Conservation (phyloP, 2,888 invertebrate species). For the Pegoplata infirma region DNA sequence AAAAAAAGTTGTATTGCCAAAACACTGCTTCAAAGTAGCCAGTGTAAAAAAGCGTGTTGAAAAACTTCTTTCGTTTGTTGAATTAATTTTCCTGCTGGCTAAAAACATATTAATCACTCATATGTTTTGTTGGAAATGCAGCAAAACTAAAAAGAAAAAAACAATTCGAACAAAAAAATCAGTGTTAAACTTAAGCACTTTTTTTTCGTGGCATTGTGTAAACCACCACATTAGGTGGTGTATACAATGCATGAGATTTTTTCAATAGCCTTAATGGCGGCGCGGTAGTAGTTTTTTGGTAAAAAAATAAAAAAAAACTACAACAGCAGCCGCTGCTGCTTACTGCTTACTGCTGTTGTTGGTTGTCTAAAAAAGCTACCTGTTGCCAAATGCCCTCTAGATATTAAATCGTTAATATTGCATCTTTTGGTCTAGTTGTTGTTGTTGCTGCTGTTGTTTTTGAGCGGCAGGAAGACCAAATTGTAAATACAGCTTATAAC, state of each 20-base stretch:
- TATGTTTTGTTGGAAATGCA: constrained; percentile 41
- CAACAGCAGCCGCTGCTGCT: constrained; percentile 10
- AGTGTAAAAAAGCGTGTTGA: constrained; percentile 55
- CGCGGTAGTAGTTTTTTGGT: constrained; percentile 21
- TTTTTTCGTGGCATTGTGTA: not conserved
- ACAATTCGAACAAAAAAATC: no score
- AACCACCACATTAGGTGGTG: constrained; percentile 47
- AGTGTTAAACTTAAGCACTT: constrained; percentile 45
- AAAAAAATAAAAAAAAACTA: not conserved
- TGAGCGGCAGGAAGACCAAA: constrained; percentile 12
- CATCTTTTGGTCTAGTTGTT: constrained; percentile 55
- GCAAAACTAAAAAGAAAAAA: constrained; percentile 38
- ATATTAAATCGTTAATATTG: constrained; percentile 65
- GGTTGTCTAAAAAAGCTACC: constrained; percentile 63
- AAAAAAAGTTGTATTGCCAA: not conserved
- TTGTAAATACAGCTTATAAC: constrained; percentile 24
- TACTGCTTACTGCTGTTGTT: constrained; percentile 48
- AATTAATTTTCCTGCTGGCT: constrained; percentile 67
- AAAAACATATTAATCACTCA: constrained; percentile 70
- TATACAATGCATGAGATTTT: constrained; percentile 9
- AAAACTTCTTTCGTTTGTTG: constrained; percentile 64
- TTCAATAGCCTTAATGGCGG: constrained; percentile 49
- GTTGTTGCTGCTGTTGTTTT: constrained; percentile 14
- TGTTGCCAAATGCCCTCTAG: constrained; percentile 66
- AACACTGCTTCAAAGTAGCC: no score